phyloP scores from a whole-genome alignment of 2,113 vertebrate species.

The Dicentrarchus labrax region DNA sequence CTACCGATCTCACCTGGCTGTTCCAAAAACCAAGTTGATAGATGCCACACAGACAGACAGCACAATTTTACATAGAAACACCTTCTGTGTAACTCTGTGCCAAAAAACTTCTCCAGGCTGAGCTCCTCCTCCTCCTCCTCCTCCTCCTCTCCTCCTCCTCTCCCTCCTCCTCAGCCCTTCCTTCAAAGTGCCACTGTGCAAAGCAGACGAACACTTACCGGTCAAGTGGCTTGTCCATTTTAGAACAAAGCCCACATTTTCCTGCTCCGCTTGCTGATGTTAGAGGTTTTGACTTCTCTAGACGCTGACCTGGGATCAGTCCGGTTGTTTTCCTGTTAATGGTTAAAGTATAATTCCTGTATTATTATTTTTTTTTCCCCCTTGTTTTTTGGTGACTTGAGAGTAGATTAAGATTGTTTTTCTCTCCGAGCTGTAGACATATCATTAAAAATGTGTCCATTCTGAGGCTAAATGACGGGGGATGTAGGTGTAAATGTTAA shows the following conservation, averaged over 20 bases:
- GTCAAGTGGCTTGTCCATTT: constrained; percentile 50
- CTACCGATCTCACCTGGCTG: constrained; percentile 73
- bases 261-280: constrained; percentile 47
- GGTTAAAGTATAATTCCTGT: constrained; percentile 55
- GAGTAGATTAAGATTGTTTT: constrained; percentile 34
- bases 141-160: constrained; percentile 74
- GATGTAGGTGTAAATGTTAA: constrained; percentile 3
- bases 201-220: constrained; percentile 72
- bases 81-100: constrained; percentile 63
- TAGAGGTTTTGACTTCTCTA: constrained; percentile 40
- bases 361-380: background rate
- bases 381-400: constrained; percentile 8
- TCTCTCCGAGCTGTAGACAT: constrained; percentile 27
- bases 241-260: constrained; percentile 63
- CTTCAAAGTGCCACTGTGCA: constrained; percentile 85
- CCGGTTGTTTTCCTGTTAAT: constrained; percentile 76
- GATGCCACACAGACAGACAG: constrained; percentile 49
- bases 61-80: constrained; percentile 59
- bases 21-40: constrained; percentile 77
- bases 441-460: constrained; percentile 14
- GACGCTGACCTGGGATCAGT: constrained; percentile 58
- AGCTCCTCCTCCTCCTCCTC: constrained; percentile 49
- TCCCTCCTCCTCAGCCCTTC: constrained; percentile 70
- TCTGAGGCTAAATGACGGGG: constrained; percentile 33
- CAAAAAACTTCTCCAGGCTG: constrained; percentile 25